Conservation (phyloP, 2,113 vertebrate genomes). For the Menura novaehollandiae region DNA sequence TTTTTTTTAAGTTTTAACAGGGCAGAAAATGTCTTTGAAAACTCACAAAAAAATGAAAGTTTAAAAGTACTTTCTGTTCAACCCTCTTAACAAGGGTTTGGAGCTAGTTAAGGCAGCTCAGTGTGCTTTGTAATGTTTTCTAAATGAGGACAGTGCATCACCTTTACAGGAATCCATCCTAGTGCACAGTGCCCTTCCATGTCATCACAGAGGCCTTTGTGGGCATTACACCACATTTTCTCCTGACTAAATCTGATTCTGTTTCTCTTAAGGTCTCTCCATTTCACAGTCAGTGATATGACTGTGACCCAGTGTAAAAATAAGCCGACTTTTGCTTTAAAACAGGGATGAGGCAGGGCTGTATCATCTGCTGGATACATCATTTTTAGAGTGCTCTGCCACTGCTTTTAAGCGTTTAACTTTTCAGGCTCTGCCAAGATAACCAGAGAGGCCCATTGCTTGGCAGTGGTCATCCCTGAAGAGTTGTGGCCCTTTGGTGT, state of each 20-base stretch:
- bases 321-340: background rate
- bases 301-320: background rate
- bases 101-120: background rate
- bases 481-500: fast-evolving
- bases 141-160: background rate
- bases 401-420: background rate
- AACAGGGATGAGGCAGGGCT: background rate
- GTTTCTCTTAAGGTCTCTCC: background rate
- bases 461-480: background rate
- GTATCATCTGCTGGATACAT: background rate
- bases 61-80: background rate
- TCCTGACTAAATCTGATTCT: background rate
- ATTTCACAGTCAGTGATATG: background rate
- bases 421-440: background rate
- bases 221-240: background rate
- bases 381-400: background rate
- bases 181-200: background rate
- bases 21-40: background rate
- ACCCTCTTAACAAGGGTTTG: background rate
- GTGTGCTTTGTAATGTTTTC: background rate
- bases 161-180: background rate
- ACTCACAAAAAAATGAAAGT: background rate
- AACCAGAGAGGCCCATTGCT: background rate
- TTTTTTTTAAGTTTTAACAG: background rate
- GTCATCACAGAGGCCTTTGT: background rate